Conservation (phyloP, 1,140 invertebrate genomes). For the Steinernema feltiae region DNA sequence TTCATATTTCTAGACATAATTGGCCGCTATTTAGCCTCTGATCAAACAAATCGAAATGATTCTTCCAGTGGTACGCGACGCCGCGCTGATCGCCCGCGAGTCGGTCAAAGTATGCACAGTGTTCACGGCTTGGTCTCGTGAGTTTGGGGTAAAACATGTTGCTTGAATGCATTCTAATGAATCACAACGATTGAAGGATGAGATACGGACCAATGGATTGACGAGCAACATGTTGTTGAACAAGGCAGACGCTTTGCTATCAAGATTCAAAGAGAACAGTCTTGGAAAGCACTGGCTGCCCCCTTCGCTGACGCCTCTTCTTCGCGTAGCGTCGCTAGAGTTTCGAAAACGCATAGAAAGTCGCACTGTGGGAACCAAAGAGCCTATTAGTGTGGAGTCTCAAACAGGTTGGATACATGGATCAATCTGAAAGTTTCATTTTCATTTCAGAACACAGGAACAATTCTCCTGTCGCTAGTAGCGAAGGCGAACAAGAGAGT, state of each 20-base stretch:
- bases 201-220: not conserved
- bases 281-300: slow-evolving; percentile 33
- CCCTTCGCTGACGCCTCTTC: slow-evolving; percentile 28
- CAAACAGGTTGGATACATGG: not conserved
- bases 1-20: too few relatives aligned
- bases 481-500: too few relatives aligned
- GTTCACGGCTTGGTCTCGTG: slow-evolving; percentile 34
- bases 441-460: too few relatives aligned
- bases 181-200: slow-evolving; percentile 13
- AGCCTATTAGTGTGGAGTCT: not conserved
- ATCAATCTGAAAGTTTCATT: too few relatives aligned
- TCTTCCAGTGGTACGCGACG: slow-evolving; percentile 30
- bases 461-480: too few relatives aligned
- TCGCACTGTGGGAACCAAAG: not conserved
- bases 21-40: slow-evolving; percentile 30
- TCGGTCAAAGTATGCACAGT: slow-evolving; percentile 35
- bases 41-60: slow-evolving; percentile 25
- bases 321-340: slow-evolving; percentile 29
- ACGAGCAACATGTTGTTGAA: slow-evolving; percentile 14
- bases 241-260: slow-evolving; percentile 9
- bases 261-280: not conserved
- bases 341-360: slow-evolving; percentile 14
- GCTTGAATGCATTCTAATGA: slow-evolving; percentile 1
- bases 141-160: slow-evolving; percentile 26
- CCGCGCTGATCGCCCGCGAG: slow-evolving; percentile 32